Evolutionary conservation across 2,113 vertebrate species (phyloP).

Genomic region (Coptodon rendalli): DNA sequence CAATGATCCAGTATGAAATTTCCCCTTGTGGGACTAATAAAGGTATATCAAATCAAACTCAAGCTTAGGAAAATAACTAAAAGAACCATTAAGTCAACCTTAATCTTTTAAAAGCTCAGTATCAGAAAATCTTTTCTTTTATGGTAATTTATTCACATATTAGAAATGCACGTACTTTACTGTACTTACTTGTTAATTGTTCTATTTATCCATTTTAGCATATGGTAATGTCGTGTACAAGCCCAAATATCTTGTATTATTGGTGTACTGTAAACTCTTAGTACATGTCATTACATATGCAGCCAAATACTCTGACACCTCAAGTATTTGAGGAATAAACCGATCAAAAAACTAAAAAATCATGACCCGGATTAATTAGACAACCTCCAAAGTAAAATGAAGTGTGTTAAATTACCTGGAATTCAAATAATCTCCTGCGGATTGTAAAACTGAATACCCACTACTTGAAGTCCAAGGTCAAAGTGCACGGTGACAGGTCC

Average conservation of each 20-base stretch:
- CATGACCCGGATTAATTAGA: neutral
- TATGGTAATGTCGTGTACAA: neutral
- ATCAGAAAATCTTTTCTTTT: neutral
- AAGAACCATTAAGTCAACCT: neutral
- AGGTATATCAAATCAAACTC: too few species aligned
- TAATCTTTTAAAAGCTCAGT: neutral
- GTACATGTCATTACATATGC: neutral
- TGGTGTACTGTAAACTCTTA: neutral
- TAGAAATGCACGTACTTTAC: neutral
- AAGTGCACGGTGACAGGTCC: neutral
- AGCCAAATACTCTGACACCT: neutral
- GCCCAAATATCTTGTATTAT: neutral
- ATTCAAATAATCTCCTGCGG: neutral
- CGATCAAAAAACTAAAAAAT: neutral
- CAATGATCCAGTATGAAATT: neutral
- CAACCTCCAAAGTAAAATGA: neutral
- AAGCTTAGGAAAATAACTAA: neutral
- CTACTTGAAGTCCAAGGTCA: neutral
- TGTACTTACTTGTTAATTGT: neutral
- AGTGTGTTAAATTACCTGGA: constrained; percentile 24
- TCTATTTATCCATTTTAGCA: neutral
- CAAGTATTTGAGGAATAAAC: neutral
- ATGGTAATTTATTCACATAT: neutral
- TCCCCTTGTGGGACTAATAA: too few species aligned
- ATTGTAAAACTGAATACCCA: neutral